A percentile compares a stretch with the other conserved stretches of the same genome.
Evolutionary conservation across 1,140 invertebrate genomes (phyloP).

Genomic region (Maconellicoccus hirsutus): DNA sequence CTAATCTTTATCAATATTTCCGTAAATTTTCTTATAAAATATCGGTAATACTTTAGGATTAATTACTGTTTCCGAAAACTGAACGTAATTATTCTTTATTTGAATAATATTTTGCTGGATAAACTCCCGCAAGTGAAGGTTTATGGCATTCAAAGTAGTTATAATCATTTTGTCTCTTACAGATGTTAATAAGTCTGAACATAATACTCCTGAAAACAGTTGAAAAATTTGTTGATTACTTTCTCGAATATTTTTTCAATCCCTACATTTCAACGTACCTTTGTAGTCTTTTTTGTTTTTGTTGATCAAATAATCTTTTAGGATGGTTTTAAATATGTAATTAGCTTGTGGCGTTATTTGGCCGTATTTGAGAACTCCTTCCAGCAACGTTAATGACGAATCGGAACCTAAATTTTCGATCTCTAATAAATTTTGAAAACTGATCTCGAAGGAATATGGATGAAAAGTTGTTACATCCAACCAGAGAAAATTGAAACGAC

Average conservation of each 20-base stretch:
- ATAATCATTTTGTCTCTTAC: not conserved
- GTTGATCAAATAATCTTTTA: not conserved
- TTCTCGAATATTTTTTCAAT: no score
- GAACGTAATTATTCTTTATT: no score
- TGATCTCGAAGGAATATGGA: not conserved
- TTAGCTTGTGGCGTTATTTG: not conserved
- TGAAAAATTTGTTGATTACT: not conserved
- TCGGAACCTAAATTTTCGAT: not conserved
- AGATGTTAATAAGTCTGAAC: not conserved
- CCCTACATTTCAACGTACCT: no score
- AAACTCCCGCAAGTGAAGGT: no score
- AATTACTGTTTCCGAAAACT: no score
- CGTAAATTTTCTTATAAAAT: no score
- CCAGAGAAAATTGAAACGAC: not conserved
- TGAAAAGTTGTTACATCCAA: not conserved
- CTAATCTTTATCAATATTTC: no score
- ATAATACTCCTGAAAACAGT: not conserved
- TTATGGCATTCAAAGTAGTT: no score
- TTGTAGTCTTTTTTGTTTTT: not conserved
- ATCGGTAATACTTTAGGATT: no score
- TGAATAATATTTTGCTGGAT: no score
- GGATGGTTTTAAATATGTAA: not conserved
- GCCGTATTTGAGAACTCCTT: not conserved
- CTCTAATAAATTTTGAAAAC: not conserved
- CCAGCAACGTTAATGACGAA: not conserved